Evolutionary conservation across 2,888 invertebrate species (phyloP), one percentile per base, ranked within the genome.

Genomic region (Rhopalosiphum nymphaeae): DNA sequence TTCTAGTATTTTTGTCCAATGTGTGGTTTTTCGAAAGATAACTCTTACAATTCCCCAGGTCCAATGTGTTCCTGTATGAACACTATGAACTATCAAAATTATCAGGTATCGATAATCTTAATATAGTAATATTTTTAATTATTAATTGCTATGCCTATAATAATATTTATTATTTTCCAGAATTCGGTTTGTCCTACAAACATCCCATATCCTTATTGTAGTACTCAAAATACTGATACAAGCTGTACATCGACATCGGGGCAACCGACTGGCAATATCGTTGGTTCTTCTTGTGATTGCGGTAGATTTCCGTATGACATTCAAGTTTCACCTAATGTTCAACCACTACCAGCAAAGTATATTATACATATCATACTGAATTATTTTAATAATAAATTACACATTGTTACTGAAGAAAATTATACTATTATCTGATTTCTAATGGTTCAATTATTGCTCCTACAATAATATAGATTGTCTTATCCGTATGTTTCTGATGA

Each of bases 391-490:
- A 1, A 61, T 61, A n/a, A 61, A 61, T 61, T 29, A 13, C 29
- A 61, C 29, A n/a, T 61, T 61, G 0, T 3, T n/a, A 10, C 29
- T 3, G 13, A 61, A 61, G 4, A 61, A 29, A 61, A 10, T 29
- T 29, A 10, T 29, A 29, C 61, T 61, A n/a, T 61, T 29, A 61
- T 29, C 61, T 13, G 29, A 61, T 61, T 10, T 61, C 61, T 61
- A 13, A 61, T 61, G 29, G 29, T 0, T 61, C 29, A 29, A 29
- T 61, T 61, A 61, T 29, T 61, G 29, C 16, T 61, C 11, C 61
- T 29, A 61, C 29, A 61, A 61, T n/a, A 61, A 61, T n/a, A 61
- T n/a, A 91, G 91, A 91, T 53, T 25, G 10, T 91, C 91, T 21
- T 90, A 90, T 90, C 7, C 78, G 3, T 91, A 91, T 36, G 26